Evolutionary conservation across 35 echinoderm and acorn worm species (phyloP).

Genomic region (Strongylocentrotus purpuratus): DNA sequence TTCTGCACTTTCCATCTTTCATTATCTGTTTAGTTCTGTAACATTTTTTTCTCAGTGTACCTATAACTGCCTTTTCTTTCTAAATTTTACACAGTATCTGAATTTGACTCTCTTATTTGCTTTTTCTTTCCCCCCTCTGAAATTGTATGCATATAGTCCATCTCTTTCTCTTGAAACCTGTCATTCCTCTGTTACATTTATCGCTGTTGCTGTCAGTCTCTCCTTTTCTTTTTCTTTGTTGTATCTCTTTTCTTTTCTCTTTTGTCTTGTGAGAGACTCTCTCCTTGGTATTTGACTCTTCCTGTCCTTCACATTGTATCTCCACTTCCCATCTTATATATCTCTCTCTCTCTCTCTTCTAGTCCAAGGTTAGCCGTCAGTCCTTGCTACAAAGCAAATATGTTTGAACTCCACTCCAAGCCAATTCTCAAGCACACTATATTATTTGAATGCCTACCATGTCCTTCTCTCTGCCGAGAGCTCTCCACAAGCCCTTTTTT

Average conservation of each 20-base stretch:
- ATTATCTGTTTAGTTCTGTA: too few relatives aligned
- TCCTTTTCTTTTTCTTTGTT: too few relatives aligned
- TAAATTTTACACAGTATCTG: too few relatives aligned
- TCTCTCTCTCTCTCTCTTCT: neutral
- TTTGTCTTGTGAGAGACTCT: neutral
- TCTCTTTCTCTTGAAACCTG: too few relatives aligned
- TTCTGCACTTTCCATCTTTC: too few relatives aligned
- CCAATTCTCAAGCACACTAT: neutral
- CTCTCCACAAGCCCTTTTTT: neutral
- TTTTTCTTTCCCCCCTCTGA: too few relatives aligned
- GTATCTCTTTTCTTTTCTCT: too few relatives aligned
- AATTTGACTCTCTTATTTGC: too few relatives aligned
- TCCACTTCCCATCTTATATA: neutral
- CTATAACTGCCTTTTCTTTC: too few relatives aligned
- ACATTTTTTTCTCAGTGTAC: too few relatives aligned
- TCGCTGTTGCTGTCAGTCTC: neutral
- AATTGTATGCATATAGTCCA: too few relatives aligned
- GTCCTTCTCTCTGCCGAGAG: neutral
- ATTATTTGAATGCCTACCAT: neutral
- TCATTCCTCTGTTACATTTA: neutral
- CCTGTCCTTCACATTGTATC: neutral
- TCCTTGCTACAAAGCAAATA: neutral
- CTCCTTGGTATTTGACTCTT: neutral
- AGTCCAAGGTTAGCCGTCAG: neutral
- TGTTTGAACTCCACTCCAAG: neutral